phyloP scores from a whole-genome alignment of 2,888 invertebrate genomes.

The Zaprionus obscuricornis region DNA sequence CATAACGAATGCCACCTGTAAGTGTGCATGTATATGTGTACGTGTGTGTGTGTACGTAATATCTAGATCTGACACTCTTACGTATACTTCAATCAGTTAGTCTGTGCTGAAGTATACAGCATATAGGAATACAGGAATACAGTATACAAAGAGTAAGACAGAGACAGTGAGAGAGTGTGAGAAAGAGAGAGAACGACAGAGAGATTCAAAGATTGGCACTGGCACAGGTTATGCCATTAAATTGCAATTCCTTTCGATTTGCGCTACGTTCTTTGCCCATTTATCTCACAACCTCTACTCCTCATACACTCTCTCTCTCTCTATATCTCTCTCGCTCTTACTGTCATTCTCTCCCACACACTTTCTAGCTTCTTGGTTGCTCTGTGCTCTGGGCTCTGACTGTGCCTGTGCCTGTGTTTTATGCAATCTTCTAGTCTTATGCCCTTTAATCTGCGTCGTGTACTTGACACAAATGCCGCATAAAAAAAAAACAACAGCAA shows the following conservation, averaged over 20 bases:
- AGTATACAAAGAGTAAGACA: neutral
- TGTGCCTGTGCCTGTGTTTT: slow-evolving; percentile 22
- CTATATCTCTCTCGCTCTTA: neutral
- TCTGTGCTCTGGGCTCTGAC: neutral
- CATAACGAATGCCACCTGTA: too few relatives aligned
- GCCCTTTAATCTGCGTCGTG: slow-evolving; percentile 74
- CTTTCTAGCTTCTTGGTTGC: neutral
- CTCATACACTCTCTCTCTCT: neutral
- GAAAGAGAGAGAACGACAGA: neutral
- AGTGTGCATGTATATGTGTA: slow-evolving; percentile 3
- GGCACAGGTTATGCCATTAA: slow-evolving; percentile 66
- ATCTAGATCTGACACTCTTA: too few relatives aligned
- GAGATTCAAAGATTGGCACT: slow-evolving; percentile 27
- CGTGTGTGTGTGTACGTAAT: neutral
- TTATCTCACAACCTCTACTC: slow-evolving; percentile 42
- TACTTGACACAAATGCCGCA: slow-evolving; percentile 73
- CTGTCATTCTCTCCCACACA: neutral
- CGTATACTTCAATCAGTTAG: too few relatives aligned
- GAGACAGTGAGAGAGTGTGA: neutral
- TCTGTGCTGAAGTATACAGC: too few relatives aligned
- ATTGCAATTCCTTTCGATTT: slow-evolving; percentile 74
- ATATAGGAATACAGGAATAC: neutral
- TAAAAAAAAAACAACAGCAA: slow-evolving; percentile 58
- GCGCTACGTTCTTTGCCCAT: slow-evolving; percentile 57
- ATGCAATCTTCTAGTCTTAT: slow-evolving; percentile 69